Percentiles rank a stretch among this genome's conserved stretches.
Conservation (phyloP, 2,888 invertebrate species). For the Dryobota labecula region DNA sequence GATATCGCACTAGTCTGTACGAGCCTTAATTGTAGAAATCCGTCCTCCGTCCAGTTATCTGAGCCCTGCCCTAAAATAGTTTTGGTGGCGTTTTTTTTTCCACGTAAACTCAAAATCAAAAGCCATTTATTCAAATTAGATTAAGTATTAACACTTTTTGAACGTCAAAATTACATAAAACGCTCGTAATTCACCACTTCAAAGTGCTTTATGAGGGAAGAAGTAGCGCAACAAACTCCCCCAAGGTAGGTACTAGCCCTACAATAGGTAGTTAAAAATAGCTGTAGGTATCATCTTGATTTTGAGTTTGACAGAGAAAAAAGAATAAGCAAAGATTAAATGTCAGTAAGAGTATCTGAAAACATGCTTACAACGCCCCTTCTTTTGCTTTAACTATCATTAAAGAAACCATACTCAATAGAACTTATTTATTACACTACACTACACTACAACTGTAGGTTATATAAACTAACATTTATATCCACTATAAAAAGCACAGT, state of each 20-base stretch:
- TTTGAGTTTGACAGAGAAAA: neutral
- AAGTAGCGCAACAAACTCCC: neutral
- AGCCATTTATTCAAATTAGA: neutral
- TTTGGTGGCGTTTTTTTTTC: no score
- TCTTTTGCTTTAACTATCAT: slow-evolving; percentile 9
- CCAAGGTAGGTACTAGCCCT: neutral
- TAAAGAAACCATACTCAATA: slow-evolving; percentile 28
- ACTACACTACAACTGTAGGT: slow-evolving; percentile 23
- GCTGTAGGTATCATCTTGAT: neutral
- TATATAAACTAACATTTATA: slow-evolving; percentile 49
- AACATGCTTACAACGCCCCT: neutral
- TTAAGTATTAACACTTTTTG: neutral
- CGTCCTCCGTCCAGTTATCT: no score
- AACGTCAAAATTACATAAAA: neutral
- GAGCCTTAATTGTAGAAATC: no score
- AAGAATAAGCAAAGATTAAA: neutral
- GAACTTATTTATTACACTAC: slow-evolving; percentile 42
- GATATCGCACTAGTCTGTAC: no score
- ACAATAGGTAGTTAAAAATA: neutral
- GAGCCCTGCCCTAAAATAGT: no score
- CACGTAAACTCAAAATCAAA: neutral
- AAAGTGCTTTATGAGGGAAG: neutral
- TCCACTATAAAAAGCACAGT: slow-evolving; percentile 49
- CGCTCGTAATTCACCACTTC: neutral
- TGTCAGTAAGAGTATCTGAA: neutral